Evolutionary conservation across 2,113 vertebrate genomes (phyloP).

Genomic region (Brachyistius frenatus): DNA sequence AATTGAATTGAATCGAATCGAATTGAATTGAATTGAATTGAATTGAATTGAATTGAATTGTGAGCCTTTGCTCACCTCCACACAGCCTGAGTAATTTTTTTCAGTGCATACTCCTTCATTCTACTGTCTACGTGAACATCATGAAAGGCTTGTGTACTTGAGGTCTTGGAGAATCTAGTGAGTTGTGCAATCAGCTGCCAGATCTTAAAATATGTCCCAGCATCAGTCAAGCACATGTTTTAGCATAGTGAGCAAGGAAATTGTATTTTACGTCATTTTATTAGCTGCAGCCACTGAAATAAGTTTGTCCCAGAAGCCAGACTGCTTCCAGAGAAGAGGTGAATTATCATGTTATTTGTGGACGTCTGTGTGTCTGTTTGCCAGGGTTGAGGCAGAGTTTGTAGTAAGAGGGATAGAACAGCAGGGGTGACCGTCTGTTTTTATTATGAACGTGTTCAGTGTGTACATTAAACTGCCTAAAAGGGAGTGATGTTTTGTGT

Average conservation of each 20-base stretch:
- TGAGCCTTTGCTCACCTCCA: background rate
- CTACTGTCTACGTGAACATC: background rate
- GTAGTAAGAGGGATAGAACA: conserved; percentile 22
- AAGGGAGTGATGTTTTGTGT: conserved; percentile 18
- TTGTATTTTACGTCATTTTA: background rate
- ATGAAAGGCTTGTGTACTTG: background rate
- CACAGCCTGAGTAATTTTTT: background rate
- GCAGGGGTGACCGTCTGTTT: conserved; percentile 38
- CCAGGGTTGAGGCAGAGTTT: conserved; percentile 27
- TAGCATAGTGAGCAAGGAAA: background rate
- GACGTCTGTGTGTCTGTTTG: conserved; percentile 17
- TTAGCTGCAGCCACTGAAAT: background rate
- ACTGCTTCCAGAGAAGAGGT: background rate
- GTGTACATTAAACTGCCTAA: conserved; percentile 3
- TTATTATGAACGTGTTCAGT: conserved; percentile 24
- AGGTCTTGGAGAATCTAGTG: conserved; percentile 1
- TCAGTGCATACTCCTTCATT: background rate
- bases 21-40: too few species aligned
- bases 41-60: too few species aligned
- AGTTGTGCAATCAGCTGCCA: conserved; percentile 4
- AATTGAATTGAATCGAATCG: too few species aligned
- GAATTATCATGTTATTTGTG: conserved; percentile 22
- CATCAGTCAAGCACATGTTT: too few species aligned
- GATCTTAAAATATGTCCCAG: conserved; percentile 14
- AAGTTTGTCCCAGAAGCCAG: conserved; percentile 20